Evolutionary conservation across 2,113 vertebrate species (phyloP).

Genomic region (Grallaria varia): DNA sequence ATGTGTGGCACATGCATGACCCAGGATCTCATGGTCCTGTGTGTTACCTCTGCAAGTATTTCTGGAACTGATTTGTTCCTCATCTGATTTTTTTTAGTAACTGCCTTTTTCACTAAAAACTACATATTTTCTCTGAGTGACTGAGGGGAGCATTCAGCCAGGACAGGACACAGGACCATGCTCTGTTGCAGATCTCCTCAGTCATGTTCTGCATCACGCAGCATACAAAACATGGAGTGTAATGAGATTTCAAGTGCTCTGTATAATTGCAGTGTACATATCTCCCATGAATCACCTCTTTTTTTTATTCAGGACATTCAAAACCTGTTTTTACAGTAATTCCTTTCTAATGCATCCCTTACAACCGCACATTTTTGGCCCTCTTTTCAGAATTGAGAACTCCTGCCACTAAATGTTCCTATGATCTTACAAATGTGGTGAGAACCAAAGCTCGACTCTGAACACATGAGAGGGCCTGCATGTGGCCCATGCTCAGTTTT

Average conservation of each 20-base stretch:
- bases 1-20: not conserved
- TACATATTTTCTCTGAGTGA: not conserved
- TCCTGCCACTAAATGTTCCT: not conserved
- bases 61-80: not conserved
- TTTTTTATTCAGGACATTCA: not conserved
- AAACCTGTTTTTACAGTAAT: not conserved
- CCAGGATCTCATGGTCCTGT: not conserved
- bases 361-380: not conserved
- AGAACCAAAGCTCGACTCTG: not conserved
- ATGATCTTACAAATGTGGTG: not conserved
- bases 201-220: not conserved
- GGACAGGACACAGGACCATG: not conserved
- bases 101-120: not conserved
- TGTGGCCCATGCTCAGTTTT: not conserved
- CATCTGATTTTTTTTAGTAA: not conserved
- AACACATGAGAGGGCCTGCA: not conserved
- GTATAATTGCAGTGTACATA: not conserved
- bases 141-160: not conserved
- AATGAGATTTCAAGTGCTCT: not conserved
- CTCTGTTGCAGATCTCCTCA: not conserved
- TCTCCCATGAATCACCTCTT: not conserved
- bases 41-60: not conserved
- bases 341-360: not conserved
- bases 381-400: not conserved
- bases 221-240: not conserved